Evolutionary conservation across 2,113 vertebrate genomes (phyloP).

Genomic region (Sciurus niger): DNA sequence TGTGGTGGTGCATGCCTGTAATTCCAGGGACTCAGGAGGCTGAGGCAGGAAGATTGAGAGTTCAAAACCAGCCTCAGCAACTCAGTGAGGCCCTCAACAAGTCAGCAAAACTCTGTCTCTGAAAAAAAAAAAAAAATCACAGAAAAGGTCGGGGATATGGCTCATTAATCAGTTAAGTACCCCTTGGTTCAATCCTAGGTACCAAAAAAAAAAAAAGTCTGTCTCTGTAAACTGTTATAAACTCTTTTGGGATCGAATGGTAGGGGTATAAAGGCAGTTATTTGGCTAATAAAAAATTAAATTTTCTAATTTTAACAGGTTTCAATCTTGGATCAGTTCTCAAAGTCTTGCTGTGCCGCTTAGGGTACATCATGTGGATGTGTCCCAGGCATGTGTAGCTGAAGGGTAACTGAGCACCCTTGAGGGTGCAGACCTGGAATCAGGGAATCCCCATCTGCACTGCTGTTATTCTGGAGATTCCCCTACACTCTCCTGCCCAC

Average conservation of each 20-base stretch:
- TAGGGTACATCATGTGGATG: not conserved
- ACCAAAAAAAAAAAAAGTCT: not conserved
- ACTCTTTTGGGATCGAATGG: not conserved
- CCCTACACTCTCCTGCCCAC: not conserved
- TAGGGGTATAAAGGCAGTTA: not conserved
- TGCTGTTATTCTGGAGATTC: not conserved
- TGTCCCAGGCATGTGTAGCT: fast-evolving
- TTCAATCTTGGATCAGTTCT: not conserved
- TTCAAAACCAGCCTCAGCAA: not conserved
- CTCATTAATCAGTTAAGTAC: not conserved
- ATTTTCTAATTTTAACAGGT: not conserved
- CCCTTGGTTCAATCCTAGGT: not conserved
- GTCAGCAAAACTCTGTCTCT: not conserved
- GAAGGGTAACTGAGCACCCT: fast-evolving
- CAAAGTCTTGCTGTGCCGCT: not conserved
- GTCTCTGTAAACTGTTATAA: not conserved
- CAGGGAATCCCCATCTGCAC: not conserved
- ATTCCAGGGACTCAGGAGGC: not conserved
- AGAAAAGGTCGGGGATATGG: not conserved
- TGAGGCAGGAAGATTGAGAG: not conserved
- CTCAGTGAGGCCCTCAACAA: not conserved
- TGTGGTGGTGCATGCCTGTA: no score
- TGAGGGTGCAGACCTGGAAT: not conserved
- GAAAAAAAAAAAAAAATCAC: not conserved
- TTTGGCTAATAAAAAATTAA: not conserved